Percentiles rank a stretch among this genome's conserved stretches.
phyloP scores from a whole-genome alignment of 2,888 invertebrate species.

The Allygus modestus region DNA sequence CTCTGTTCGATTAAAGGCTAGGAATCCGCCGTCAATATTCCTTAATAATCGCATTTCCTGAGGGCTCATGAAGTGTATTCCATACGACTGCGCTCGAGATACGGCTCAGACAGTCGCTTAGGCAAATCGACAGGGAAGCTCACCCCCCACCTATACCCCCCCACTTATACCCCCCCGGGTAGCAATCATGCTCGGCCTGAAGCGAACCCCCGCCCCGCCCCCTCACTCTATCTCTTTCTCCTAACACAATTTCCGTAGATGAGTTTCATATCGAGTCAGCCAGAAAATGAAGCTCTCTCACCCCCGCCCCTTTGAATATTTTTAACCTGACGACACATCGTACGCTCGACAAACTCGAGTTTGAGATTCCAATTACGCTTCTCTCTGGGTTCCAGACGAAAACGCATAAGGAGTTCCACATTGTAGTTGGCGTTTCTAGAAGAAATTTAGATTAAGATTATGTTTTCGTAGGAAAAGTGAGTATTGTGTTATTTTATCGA shows the following conservation, averaged over 20 bases:
- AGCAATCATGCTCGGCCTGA: constrained; percentile 4
- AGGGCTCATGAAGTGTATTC: neutral
- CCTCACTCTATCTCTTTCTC: constrained; percentile 59
- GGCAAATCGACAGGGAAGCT: constrained; percentile 24
- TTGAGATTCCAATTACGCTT: constrained; percentile 10
- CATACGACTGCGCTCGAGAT: neutral
- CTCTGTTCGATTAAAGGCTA: too few species aligned
- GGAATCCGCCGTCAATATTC: too few species aligned
- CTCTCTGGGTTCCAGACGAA: neutral
- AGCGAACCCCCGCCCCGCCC: neutral
- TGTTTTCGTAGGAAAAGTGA: too few species aligned
- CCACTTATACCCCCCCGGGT: neutral
- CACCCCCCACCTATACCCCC: neutral
- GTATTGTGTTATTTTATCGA: too few species aligned
- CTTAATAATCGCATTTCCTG: neutral
- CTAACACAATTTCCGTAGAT: constrained; percentile 68
- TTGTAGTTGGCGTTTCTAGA: neutral
- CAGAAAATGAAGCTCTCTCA: constrained; percentile 64
- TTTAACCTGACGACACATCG: neutral
- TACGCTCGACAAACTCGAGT: neutral
- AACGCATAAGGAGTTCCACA: neutral
- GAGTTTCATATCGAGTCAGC: constrained; percentile 68
- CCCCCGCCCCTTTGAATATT: constrained; percentile 52
- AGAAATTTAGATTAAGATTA: too few species aligned
- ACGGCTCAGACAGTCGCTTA: constrained; percentile 25